These are phyloP conservation scores for Metacarcinus magister DNA, from an alignment of 2,888 invertebrate genomes.

Conservation along the genomic window DNA sequence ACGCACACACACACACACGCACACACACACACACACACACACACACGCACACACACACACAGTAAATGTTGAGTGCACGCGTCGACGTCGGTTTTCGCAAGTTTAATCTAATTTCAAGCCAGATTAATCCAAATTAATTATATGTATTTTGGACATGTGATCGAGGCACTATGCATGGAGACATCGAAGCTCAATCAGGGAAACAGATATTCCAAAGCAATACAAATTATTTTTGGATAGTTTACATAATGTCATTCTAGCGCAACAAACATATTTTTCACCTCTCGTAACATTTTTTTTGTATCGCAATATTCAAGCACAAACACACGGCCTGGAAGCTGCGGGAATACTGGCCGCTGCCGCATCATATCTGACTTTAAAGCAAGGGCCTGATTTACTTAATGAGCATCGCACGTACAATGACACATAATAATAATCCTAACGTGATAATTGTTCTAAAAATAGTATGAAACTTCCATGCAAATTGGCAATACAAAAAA, in stretches of 20 bases:
- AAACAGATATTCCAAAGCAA: not conserved
- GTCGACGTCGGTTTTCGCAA: not conserved
- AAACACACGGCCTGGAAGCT: too few relatives aligned
- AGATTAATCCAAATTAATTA: not conserved
- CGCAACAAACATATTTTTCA: too few relatives aligned
- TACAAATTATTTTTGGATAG: too few relatives aligned
- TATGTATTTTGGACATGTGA: not conserved
- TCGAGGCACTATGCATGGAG: not conserved
- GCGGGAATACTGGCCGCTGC: too few relatives aligned
- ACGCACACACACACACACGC: conserved; percentile 52
- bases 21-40: conserved; percentile 54
- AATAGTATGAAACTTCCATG: not conserved
- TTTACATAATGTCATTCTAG: too few relatives aligned
- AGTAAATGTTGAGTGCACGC: not conserved
- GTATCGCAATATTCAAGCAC: too few relatives aligned
- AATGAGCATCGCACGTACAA: too few relatives aligned
- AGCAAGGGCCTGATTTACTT: too few relatives aligned
- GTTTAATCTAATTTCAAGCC: not conserved
- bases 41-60: conserved; percentile 8
- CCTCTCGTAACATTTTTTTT: too few relatives aligned
- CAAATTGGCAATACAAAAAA: not conserved
- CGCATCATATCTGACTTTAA: too few relatives aligned
- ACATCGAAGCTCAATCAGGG: not conserved
- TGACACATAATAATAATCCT: too few relatives aligned
- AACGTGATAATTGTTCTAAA: not conserved